Percentiles rank a stretch among this genome's conserved stretches.
Evolutionary conservation across 2,113 vertebrate genomes (phyloP).

Genomic region (Ictalurus punctatus): DNA sequence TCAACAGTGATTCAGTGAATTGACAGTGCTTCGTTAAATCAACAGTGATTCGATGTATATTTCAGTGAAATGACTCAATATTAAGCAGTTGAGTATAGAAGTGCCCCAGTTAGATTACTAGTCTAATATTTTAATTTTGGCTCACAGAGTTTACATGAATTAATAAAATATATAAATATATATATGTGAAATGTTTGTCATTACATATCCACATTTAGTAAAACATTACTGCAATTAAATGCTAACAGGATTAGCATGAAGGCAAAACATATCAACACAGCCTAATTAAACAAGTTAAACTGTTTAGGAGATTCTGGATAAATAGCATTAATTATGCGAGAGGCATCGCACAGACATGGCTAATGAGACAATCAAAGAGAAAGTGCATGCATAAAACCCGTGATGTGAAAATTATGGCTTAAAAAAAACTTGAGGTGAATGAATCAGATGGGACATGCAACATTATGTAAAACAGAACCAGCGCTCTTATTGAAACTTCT

Average conservation of each 20-base stretch:
- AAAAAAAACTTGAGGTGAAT: conserved; percentile 6
- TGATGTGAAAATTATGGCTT: conserved; percentile 9
- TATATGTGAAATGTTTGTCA: background rate
- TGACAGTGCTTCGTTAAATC: background rate
- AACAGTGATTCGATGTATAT: background rate
- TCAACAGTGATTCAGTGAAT: background rate
- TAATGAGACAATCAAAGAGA: background rate
- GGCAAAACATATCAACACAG: background rate
- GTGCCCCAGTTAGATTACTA: background rate
- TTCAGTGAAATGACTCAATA: background rate
- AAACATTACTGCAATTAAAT: background rate
- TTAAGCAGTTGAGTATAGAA: background rate
- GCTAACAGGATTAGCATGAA: conserved; percentile 8
- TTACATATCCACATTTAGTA: background rate
- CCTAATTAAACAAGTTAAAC: conserved; percentile 22
- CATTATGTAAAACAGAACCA: conserved; percentile 17
- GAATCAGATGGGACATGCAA: conserved; percentile 1
- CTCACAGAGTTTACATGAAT: background rate
- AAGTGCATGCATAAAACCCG: background rate
- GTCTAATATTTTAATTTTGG: background rate
- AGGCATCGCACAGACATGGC: background rate
- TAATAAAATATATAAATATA: background rate
- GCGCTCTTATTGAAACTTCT: background rate
- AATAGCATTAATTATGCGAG: background rate
- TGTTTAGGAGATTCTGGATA: background rate